phyloP scores from a whole-genome alignment of 1,140 invertebrate species.

The Calliopsis andreniformis region DNA sequence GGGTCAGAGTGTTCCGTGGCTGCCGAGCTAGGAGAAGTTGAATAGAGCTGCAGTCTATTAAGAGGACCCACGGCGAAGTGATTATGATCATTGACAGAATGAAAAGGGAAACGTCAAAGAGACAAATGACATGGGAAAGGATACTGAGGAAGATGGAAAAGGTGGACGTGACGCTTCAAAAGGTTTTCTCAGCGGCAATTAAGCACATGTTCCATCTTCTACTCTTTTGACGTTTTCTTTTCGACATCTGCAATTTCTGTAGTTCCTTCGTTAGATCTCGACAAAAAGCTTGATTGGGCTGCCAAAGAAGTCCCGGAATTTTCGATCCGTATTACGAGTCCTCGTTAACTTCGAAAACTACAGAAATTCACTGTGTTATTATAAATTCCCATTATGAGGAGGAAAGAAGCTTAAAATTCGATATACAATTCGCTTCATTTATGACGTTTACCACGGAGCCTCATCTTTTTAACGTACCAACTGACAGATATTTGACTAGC shows the following conservation, averaged over 20 bases:
- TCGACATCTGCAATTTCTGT: neutral
- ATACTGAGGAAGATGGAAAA: neutral
- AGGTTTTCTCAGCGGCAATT: slow-evolving; percentile 48
- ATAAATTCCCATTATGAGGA: neutral
- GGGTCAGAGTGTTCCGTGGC: no score
- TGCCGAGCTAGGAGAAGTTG: neutral
- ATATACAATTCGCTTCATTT: neutral
- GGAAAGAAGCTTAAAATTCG: neutral
- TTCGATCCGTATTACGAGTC: slow-evolving; percentile 6
- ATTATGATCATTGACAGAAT: slow-evolving; percentile 18
- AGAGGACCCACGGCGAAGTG: slow-evolving; percentile 24
- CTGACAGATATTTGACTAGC: no score
- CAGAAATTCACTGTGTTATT: neutral
- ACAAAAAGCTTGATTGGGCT: neutral
- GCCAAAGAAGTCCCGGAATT: neutral
- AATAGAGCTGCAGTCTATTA: slow-evolving; percentile 12
- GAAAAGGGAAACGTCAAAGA: slow-evolving; percentile 29
- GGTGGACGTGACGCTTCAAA: slow-evolving; percentile 28
- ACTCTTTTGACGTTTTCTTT: neutral
- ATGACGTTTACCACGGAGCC: neutral
- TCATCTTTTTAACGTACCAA: no score
- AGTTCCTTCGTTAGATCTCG: neutral
- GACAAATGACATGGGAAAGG: slow-evolving; percentile 29
- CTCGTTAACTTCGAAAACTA: neutral
- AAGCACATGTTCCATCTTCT: slow-evolving; percentile 30